Evolutionary conservation across 2,113 vertebrate species (phyloP).

Genomic region (Charadrius vociferus): DNA sequence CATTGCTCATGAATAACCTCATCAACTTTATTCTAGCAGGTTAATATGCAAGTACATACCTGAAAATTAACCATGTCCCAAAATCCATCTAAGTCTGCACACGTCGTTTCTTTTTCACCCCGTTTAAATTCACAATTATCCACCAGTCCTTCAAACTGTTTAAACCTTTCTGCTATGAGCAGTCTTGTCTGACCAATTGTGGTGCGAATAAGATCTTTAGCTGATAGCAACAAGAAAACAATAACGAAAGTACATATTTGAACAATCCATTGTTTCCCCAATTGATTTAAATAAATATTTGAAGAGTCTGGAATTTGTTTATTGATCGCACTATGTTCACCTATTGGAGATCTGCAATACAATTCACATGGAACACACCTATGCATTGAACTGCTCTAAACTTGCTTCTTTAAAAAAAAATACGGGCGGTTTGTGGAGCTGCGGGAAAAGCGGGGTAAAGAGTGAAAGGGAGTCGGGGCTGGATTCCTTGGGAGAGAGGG

Average conservation of each 20-base stretch:
- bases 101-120: slow-evolving; percentile 89
- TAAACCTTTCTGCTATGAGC: slow-evolving; percentile 90
- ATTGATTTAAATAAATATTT: not conserved
- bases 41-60: slow-evolving; percentile 53
- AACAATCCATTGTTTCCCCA: not conserved
- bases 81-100: slow-evolving; percentile 93
- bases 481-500: slow-evolving; percentile 2
- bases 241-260: not conserved
- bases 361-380: not conserved
- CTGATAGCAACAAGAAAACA: slow-evolving; percentile 63
- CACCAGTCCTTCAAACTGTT: slow-evolving; percentile 90
- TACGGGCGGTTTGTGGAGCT: too few species aligned
- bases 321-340: not conserved
- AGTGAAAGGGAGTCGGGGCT: not conserved
- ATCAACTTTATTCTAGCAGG: not conserved
- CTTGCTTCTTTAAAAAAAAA: not conserved
- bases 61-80: slow-evolving; percentile 95
- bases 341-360: not conserved
- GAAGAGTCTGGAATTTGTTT: not conserved
- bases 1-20: not conserved
- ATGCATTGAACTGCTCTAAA: not conserved
- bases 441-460: fast-evolving
- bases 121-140: slow-evolving; percentile 89
- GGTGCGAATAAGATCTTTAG: slow-evolving; percentile 86
- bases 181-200: slow-evolving; percentile 89